Evolutionary conservation across 2,797 vertebrate species (phyloP).

Genomic region (Ceyx erithaca): DNA sequence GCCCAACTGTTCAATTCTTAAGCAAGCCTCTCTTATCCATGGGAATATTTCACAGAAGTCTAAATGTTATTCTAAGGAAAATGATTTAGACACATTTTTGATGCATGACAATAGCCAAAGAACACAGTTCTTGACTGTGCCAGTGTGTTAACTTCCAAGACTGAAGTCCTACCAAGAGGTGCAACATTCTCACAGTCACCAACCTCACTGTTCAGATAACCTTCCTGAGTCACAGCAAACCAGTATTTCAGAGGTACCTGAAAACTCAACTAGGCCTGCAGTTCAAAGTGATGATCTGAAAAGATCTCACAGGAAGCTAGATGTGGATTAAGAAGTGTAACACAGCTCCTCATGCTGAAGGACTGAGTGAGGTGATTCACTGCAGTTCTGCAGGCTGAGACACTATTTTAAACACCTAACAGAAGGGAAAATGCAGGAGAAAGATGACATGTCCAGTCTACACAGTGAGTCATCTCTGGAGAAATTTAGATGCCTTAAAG

Average conservation of each 20-base stretch:
- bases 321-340: not conserved
- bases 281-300: not conserved
- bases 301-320: not conserved
- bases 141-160: too few relatives aligned
- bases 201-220: too few relatives aligned
- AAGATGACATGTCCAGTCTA: not conserved
- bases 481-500: constrained; percentile 41
- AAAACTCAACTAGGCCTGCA: not conserved
- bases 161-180: too few relatives aligned
- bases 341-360: not conserved
- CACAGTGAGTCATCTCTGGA: not conserved
- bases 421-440: not conserved
- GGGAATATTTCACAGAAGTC: too few relatives aligned
- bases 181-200: too few relatives aligned
- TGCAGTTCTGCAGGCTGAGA: not conserved
- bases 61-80: too few relatives aligned
- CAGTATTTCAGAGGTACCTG: too few relatives aligned
- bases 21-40: not conserved
- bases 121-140: too few relatives aligned
- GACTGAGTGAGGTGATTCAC: not conserved
- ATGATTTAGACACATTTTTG: too few relatives aligned
- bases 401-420: not conserved
- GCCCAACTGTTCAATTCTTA: not conserved
- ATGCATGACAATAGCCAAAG: too few relatives aligned
- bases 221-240: too few relatives aligned